These are phyloP conservation scores for Chloroceryle inda DNA, from an alignment of 2,797 vertebrate genomes.

Conservation along the genomic window DNA sequence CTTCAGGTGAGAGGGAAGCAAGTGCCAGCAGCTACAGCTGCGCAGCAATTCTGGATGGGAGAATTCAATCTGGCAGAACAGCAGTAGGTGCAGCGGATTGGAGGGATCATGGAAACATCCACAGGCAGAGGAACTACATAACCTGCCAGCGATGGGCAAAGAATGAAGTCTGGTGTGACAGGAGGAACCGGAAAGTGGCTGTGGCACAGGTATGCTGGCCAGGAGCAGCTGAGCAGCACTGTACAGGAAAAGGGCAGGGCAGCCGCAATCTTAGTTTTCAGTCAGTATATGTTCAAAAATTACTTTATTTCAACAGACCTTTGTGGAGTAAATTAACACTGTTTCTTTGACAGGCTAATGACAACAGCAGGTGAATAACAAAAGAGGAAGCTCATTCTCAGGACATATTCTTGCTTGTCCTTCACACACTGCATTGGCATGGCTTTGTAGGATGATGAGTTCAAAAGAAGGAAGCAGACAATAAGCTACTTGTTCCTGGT, in stretches of 20 bases:
- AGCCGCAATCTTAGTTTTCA: not conserved
- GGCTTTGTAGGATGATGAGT: not conserved
- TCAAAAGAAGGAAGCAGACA: slow-evolving; percentile 34
- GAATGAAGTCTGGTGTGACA: not conserved
- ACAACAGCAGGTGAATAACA: slow-evolving; percentile 21
- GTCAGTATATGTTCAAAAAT: not conserved
- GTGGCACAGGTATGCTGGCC: not conserved
- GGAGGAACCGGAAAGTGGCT: not conserved
- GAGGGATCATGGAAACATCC: not conserved
- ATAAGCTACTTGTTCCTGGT: not conserved
- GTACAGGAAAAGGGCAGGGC: not conserved
- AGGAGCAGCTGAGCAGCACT: not conserved
- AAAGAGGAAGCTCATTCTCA: slow-evolving; percentile 8
- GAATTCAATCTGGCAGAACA: not conserved
- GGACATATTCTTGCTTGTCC: slow-evolving; percentile 12
- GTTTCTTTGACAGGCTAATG: slow-evolving; percentile 17
- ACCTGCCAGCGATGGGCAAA: not conserved
- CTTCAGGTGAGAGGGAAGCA: not conserved
- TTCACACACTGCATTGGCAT: not conserved
- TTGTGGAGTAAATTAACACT: not conserved
- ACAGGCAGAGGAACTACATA: not conserved
- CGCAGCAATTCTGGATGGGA: not conserved
- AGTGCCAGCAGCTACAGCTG: not conserved
- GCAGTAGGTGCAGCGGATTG: not conserved
- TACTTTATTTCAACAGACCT: not conserved